Evolutionary conservation across 2,888 invertebrate species (phyloP), one percentile per base, ranked within the genome.

Genomic region (Drosophila nr. medialis): DNA sequence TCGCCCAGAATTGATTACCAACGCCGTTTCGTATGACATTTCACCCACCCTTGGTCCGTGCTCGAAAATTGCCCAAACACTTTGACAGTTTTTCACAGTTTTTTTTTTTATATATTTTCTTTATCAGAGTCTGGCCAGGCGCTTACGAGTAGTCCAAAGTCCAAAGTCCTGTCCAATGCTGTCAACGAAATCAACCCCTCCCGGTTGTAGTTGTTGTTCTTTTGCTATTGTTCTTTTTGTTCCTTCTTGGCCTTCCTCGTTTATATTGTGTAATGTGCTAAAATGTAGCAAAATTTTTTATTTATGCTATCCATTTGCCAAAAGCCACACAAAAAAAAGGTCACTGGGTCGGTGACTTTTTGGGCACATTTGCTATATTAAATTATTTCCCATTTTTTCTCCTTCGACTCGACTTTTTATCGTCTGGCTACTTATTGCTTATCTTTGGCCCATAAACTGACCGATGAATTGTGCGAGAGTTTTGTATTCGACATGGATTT

Each of bases 281-380:
- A 85, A 86, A 86, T 88, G 74, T 83, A 73, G 81, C 74, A 71
- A 74, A 75, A 84, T 80, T 89, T 81, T 89, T 84, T 84, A 80
- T 84, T 83, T 79, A 86, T 84, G 76, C 76, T 61, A 63, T 42
- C 75, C 81, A 65, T 83, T 83, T 80, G 67, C 53, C 34, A 65
- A 62, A 60, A 54, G 49, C 64, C 34, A 63, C 58, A 51, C 30
- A 49, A 56, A 56, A 71, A 84, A 84, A 83, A 85, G 83, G 83
- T 87, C 79, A 76, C 63, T 87, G 72, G 67, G 74, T 72, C 72
- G 68, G 64, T 65, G 80, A 65, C 70, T 29, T 65, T 62, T 21
- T 27, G 64, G 56, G 55, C 59, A 71, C 72, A 75, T 78, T 78
- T 78, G 55, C 75, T 80, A 75, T 86, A 88, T 86, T 88, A 83